A percentile compares a stretch with the other conserved stretches of the same genome.
Conservation (phyloP, 2,797 vertebrate genomes). For the Ctenochaetus hawaiiensis region DNA sequence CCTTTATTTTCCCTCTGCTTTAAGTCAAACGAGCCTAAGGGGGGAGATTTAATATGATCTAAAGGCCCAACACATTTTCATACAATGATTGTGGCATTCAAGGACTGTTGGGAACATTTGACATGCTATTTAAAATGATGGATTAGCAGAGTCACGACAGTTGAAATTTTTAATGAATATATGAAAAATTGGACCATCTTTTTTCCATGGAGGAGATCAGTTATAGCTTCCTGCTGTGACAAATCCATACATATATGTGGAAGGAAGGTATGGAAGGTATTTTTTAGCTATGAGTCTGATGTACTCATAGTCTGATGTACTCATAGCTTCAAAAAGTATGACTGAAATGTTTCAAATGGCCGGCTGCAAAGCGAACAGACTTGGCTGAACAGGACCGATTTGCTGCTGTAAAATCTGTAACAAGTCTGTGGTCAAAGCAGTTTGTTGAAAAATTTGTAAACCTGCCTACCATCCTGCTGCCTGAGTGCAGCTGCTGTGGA, state of each 20-base stretch:
- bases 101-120: slow-evolving; percentile 13
- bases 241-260: background rate
- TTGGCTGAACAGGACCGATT: slow-evolving; percentile 53
- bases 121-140: slow-evolving; percentile 39
- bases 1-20: background rate
- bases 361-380: slow-evolving; percentile 34
- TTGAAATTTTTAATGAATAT: slow-evolving; percentile 28
- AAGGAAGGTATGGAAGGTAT: no score
- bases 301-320: no score
- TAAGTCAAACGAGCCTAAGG: background rate
- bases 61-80: slow-evolving; percentile 1
- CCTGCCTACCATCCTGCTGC: slow-evolving; percentile 57
- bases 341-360: background rate
- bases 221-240: slow-evolving; percentile 2
- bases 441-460: slow-evolving; percentile 55
- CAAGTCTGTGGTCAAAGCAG: slow-evolving; percentile 38
- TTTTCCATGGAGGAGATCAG: background rate
- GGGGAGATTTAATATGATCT: background rate
- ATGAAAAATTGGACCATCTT: background rate
- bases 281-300: background rate
- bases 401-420: slow-evolving; percentile 46
- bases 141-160: slow-evolving; percentile 26
- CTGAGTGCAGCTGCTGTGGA: slow-evolving; percentile 68
- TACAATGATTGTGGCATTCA: slow-evolving; percentile 22
- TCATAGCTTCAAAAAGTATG: no score